These are phyloP conservation scores for Dendrocopos noguchii DNA, from an alignment of 2,113 vertebrate species.

Conservation along the genomic window DNA sequence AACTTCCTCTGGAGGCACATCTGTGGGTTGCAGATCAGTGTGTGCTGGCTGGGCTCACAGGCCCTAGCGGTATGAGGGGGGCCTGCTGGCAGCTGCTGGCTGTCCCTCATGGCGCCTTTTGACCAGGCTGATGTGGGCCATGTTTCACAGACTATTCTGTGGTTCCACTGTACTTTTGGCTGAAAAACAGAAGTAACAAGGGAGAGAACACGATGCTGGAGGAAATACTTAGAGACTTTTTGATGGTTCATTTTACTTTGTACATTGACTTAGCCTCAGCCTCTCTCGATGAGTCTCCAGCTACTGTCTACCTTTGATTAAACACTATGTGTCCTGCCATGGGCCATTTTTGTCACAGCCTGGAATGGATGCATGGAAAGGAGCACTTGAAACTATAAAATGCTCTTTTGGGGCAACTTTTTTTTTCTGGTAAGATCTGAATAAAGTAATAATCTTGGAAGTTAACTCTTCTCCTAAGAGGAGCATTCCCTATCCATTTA, in stretches of 20 bases:
- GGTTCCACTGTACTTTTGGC: not conserved
- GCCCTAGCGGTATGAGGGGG: too few species aligned
- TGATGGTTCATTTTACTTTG: conserved; percentile 9
- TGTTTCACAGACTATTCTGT: not conserved
- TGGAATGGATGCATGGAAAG: conserved; percentile 7
- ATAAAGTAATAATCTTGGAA: conserved; percentile 7
- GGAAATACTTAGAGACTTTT: not conserved
- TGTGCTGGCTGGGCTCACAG: not conserved
- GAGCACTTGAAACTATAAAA: not conserved
- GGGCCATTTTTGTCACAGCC: not conserved
- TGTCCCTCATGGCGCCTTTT: too few species aligned
- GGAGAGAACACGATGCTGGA: not conserved
- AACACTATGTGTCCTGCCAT: not conserved
- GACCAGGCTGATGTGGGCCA: accelerated
- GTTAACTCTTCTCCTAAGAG: not conserved
- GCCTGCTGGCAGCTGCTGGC: too few species aligned
- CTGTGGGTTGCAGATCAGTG: not conserved
- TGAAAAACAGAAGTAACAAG: not conserved
- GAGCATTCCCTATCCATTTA: not conserved
- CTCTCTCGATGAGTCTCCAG: not conserved
- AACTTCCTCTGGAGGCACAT: not conserved
- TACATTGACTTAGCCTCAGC: not conserved
- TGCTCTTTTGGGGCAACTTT: not conserved
- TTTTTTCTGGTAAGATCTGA: not conserved
- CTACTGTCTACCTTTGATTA: not conserved